Percentiles rank a stretch among this genome's conserved stretches.
phyloP scores from a whole-genome alignment of 1,140 invertebrate genomes.

The Eueides isabella region DNA sequence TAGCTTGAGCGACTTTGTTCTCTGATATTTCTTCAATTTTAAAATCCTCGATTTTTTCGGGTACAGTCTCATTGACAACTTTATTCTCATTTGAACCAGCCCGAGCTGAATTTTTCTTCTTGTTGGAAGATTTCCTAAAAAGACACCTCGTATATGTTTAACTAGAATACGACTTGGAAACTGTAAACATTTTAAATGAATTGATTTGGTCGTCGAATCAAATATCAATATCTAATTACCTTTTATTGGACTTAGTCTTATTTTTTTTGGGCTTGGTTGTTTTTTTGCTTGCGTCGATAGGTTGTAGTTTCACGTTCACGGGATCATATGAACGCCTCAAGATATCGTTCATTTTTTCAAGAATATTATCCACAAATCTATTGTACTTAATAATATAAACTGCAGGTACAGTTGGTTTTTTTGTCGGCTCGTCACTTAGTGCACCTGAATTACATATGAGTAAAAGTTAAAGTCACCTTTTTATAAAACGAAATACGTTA shows the following conservation, averaged over 20 bases:
- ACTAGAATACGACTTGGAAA: neutral
- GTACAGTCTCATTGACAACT: conserved; percentile 33
- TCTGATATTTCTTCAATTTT: conserved; percentile 51
- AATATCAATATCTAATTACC: conserved; percentile 42
- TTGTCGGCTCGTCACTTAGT: conserved; percentile 55
- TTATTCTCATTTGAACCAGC: conserved; percentile 48
- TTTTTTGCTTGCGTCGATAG: conserved; percentile 81
- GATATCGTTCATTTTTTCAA: conserved; percentile 90
- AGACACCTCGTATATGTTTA: conserved; percentile 24
- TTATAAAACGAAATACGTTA: neutral
- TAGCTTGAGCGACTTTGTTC: conserved; percentile 33
- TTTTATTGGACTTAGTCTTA: conserved; percentile 76
- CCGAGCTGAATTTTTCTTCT: conserved; percentile 69
- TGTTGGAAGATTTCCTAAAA: conserved; percentile 66
- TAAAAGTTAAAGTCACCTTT: neutral
- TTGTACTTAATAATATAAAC: conserved; percentile 91
- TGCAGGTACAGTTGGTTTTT: conserved; percentile 83
- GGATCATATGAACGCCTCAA: conserved; percentile 90
- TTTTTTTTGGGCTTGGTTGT: conserved; percentile 76
- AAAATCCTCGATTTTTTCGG: conserved; percentile 47
- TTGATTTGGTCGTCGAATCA: too few species aligned
- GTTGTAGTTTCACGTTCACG: conserved; percentile 89
- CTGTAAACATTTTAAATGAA: neutral
- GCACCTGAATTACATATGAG: conserved; percentile 57
- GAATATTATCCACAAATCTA: conserved; percentile 90